Evolutionary conservation across 2,113 vertebrate genomes (phyloP), one percentile per base, ranked within the genome.

Genomic region (Alligator sinensis): DNA sequence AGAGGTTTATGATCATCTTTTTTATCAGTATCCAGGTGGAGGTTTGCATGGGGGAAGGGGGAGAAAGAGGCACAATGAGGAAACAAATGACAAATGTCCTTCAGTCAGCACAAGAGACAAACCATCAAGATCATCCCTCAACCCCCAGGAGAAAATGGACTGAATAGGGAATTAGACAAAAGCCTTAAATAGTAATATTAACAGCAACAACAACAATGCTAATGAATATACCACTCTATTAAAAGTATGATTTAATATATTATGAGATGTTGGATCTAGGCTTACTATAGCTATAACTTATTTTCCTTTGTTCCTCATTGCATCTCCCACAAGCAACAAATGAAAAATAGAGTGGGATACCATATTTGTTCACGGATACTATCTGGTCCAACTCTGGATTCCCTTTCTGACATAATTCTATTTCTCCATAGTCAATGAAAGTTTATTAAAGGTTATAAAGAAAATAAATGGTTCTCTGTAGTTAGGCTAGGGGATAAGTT

Each of bases 401-500:
- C 18, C 25, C 61, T 82, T 95, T 90, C 82, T 70, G 88, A 89
- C 28, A 38, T 74, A 95, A 85, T 84, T 92, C 55, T 84, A 47
- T 81, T 93, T 95, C 77, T 94, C 91, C 88, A 83, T 22, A 93
- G 72, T 90, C 81, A 89, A 24, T 82, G 30, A 87, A 92, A 61
- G 2, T 82, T 95, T 96, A 93, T 91, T 94, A 94, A 96, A 80
- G 2, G 77, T 94, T 95, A 94, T 76, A 88, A 47, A 81, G 89
- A 95, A 96, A 95, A 94, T 80, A 95, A 97, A 97, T 91, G 77
- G 89, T 89, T 92, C 76, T 47, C 21, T 64, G 66, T 86, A 96
- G 85, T 89, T 5, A 95, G 86, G 82, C 70, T 89, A 27, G 68
- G 76, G 80, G 91, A 96, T 82, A 96, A 96, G 75, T 54, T 92